These are phyloP conservation scores for Drosophila anomelani DNA, from an alignment of 2,888 invertebrate genomes.

Conservation along the genomic window DNA sequence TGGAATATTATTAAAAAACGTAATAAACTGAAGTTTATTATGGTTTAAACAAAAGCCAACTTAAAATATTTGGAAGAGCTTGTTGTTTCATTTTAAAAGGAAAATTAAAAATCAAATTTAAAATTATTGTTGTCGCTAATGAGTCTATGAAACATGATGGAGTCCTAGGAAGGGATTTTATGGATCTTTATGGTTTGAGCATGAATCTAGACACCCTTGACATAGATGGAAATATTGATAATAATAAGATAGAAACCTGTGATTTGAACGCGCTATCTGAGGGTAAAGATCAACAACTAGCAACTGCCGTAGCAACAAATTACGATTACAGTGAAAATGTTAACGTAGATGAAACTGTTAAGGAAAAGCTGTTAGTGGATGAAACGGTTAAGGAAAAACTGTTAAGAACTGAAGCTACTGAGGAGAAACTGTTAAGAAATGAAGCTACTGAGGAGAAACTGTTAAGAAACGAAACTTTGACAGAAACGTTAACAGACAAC, in stretches of 20 bases:
- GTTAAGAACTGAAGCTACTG: neutral
- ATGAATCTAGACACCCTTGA: neutral
- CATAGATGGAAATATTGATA: neutral
- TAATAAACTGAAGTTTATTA: neutral
- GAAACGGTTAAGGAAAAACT: neutral
- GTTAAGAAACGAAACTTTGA: neutral
- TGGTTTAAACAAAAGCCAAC: neutral
- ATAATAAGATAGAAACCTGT: neutral
- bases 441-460: neutral
- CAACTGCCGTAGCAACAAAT: neutral
- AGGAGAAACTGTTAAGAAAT: neutral
- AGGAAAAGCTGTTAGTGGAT: neutral
- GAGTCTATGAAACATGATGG: neutral
- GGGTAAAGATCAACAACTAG: neutral
- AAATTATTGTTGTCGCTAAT: neutral
- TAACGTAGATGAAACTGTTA: neutral
- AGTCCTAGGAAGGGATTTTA: neutral
- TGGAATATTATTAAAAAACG: neutral
- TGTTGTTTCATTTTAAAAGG: neutral
- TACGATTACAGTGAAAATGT: neutral
- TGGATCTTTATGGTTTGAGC: neutral
- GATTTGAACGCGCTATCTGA: neutral
- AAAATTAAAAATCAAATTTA: neutral
- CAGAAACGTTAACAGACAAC: no score
- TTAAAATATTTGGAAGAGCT: neutral